Evolutionary conservation across 2,113 vertebrate species (phyloP), one percentile per base, ranked within the genome.

Genomic region (Malurus melanocephalus): DNA sequence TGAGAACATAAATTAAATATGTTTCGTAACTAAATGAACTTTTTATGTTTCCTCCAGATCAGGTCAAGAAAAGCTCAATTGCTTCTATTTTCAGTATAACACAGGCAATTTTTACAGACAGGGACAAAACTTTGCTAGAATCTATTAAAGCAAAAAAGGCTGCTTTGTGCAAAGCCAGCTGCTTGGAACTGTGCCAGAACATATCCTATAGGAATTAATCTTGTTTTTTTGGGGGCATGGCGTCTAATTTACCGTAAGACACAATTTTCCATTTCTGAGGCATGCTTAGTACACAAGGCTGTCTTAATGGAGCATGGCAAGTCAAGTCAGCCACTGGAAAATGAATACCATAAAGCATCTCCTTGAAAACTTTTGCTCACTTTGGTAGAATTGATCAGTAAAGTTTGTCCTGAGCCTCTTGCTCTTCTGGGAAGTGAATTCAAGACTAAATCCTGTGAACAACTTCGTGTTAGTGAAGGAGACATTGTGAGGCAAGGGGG

Each of bases 41-140:
- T 61, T 73, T 59, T 7, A 17, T 87, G 7, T 74, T 88, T 93
- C 69, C 53, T 80, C 42, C 77, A 78, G 86, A 61, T 68, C 60
- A 55, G 61, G 62, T 89, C 87, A 94, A n/a, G 46, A 33, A 82
- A 89, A 89, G 75, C 67, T 94, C 68, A 87, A 57, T 80, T 74
- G 42, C 57, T 77, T 92, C 93, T 94, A 75, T 92, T 94, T 96
- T 93, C 78, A 67, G 45, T 48, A 86, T 78, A 94, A 85, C 43
- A 28, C 46, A 69, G 80, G 20, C 88, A 90, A 81, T 76, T 94
- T 93, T 90, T 82, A 65, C 45, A 78, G 42, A 43, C n/a, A 35
- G 66, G n/a, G 66, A 84, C 42, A 72, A 89, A 87, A 93, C n/a
- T 46, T 80, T 59, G 61, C 57, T 43, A 81, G 86, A 79, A 73